These are phyloP conservation scores for Polyodon spathula DNA, from an alignment of 2,113 vertebrate species.

Conservation along the genomic window DNA sequence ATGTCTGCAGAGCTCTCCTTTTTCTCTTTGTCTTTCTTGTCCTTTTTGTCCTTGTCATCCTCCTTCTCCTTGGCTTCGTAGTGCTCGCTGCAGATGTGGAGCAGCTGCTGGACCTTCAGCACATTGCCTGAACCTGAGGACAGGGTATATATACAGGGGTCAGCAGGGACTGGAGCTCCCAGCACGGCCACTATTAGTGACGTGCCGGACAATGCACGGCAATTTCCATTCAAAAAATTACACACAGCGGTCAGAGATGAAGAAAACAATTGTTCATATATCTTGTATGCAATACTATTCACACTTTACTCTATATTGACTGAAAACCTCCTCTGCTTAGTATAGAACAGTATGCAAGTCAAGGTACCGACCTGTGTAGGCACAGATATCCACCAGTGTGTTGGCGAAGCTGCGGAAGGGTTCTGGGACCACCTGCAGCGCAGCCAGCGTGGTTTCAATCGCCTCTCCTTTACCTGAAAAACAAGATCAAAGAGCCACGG, in stretches of 20 bases:
- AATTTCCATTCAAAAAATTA: no score
- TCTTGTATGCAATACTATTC: no score
- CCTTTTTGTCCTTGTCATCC: conserved; percentile 92
- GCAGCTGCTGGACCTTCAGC: conserved; percentile 92
- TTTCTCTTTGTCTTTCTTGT: conserved; percentile 96
- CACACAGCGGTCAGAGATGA: no score
- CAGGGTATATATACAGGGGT: no score
- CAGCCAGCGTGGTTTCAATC: conserved; percentile 89
- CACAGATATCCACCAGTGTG: conserved; percentile 88
- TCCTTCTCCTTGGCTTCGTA: conserved; percentile 95
- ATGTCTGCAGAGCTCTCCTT: conserved; percentile 88
- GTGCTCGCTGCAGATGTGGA: conserved; percentile 96
- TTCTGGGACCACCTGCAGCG: conserved; percentile 87
- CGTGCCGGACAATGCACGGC: no score
- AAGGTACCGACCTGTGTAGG: conserved; percentile 76
- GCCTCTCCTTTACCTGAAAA: conserved; percentile 86
- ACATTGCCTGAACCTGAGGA: conserved; percentile 87
- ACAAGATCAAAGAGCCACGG: background rate
- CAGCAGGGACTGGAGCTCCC: no score
- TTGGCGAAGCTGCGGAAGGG: conserved; percentile 96
- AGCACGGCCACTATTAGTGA: no score
- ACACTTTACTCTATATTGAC: no score
- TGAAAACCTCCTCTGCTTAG: no score
- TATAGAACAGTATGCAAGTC: background rate
- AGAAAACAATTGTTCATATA: no score